Evolutionary conservation across 2,797 vertebrate species (phyloP), one percentile per base, ranked within the genome.

Genomic region (Pseudotriccus pelzelni): DNA sequence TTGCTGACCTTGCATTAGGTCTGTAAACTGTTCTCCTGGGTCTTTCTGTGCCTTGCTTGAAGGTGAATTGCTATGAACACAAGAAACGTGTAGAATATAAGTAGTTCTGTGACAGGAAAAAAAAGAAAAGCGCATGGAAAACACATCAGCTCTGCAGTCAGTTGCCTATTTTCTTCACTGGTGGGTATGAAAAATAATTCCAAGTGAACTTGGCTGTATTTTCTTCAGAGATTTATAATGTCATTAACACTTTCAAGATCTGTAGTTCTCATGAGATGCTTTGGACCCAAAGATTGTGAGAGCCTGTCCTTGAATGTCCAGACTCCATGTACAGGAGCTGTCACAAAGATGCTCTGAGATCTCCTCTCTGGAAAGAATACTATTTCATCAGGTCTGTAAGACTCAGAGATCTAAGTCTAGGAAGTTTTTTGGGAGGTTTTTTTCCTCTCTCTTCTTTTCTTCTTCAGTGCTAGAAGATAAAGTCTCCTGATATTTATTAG

Each of bases 21-120:
- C 66, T 87, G 50, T 55, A 55, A 91, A 91, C 62, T 91, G 28
- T 75, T 93, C 66, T 91, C 39, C 25, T 75, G 89, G 43, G 62
- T 41, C 21, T 58, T 68, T 24, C 20, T 78, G 20, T 86, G 49
- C 36, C 20, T 91, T 72, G n/a, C 46, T 78, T 91, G 28, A 32
- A 66, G 58, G 28, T 58, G 43, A 90, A 72, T 74, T 87, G 34
- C 24, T 76, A 14, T 47, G 46, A 89, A 44, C 10, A 62, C n/a
- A 67, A 83, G 20, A 68, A 83, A 72, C 0, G 5, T 47, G 10
- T 37, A 22, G 14, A n/a, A 21, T 64, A 18, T 22, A 87, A 75
- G 41, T 16, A 56, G 20, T 64, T 70, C 18, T 64, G 20, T 44
- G 21, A 44, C 23, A 41, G 19, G 44, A 55, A 30, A 44, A 53